These are phyloP conservation scores for Selene dorsalis DNA, from an alignment of 2,797 vertebrate species.

Conservation along the genomic window DNA sequence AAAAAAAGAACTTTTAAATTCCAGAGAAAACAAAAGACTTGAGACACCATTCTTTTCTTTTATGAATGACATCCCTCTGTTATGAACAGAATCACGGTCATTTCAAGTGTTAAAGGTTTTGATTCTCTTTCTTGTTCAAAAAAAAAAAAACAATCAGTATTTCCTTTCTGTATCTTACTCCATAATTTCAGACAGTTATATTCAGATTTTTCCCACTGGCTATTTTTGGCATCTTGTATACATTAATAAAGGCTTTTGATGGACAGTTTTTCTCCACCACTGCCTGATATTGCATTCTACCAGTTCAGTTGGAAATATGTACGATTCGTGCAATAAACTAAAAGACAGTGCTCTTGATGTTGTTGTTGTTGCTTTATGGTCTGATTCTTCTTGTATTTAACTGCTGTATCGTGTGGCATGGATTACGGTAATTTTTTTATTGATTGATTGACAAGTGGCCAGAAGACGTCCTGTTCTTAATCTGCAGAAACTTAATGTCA, in stretches of 20 bases:
- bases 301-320: conserved; percentile 83
- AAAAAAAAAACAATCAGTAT: conserved; percentile 49
- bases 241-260: conserved; percentile 71
- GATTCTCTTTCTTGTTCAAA: conserved; percentile 60
- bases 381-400: conserved; percentile 4
- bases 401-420: not conserved
- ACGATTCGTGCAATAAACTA: conserved; percentile 86
- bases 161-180: conserved; percentile 67
- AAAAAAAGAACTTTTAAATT: conserved; percentile 81
- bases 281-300: conserved; percentile 79
- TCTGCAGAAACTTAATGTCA: not conserved
- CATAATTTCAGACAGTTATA: conserved; percentile 62
- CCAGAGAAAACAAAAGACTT: conserved; percentile 58
- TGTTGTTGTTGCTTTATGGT: conserved; percentile 29
- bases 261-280: conserved; percentile 71
- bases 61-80: conserved; percentile 51
- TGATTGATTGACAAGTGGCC: not conserved
- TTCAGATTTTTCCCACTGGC: conserved; percentile 68
- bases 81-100: conserved; percentile 56
- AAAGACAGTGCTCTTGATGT: conserved; percentile 69
- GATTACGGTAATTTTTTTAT: not conserved
- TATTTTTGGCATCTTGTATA: conserved; percentile 75
- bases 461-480: not conserved
- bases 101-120: conserved; percentile 59
- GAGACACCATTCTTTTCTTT: conserved; percentile 51